Conservation (phyloP, 2,113 vertebrate species). For the Heteronetta atricapilla region DNA sequence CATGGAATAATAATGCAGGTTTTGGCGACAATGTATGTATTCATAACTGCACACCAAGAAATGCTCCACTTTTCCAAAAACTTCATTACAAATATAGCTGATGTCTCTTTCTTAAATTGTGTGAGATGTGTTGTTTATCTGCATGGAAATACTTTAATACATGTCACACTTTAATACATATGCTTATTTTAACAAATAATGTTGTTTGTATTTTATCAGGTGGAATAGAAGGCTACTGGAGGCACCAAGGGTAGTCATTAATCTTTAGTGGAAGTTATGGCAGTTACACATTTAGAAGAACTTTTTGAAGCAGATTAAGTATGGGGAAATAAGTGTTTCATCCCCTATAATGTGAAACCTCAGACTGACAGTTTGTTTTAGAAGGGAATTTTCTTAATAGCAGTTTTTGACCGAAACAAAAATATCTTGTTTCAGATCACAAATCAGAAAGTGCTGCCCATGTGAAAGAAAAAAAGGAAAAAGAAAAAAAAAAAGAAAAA, state of each 20-base stretch:
- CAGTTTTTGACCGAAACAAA: slow-evolving; percentile 49
- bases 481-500: not conserved
- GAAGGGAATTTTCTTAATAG: slow-evolving; percentile 63
- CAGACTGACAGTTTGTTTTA: slow-evolving; percentile 53
- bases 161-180: not conserved
- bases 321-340: slow-evolving; percentile 4
- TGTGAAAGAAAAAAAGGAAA: not conserved
- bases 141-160: not conserved
- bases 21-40: not conserved
- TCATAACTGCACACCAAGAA: not conserved
- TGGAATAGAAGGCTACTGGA: not conserved
- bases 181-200: not conserved
- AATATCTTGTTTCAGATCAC: slow-evolving; percentile 57
- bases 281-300: not conserved
- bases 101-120: not conserved
- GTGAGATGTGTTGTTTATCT: not conserved
- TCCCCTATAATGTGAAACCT: slow-evolving; percentile 31
- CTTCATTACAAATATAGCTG: not conserved
- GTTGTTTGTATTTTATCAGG: not conserved
- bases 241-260: not conserved
- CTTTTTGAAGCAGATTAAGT: slow-evolving; percentile 42
- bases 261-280: not conserved
- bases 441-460: slow-evolving; percentile 52
- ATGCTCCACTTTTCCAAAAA: not conserved
- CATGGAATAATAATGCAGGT: not conserved